Evolutionary conservation across 2,888 invertebrate species (phyloP).

Genomic region (Nemoura dubitans): DNA sequence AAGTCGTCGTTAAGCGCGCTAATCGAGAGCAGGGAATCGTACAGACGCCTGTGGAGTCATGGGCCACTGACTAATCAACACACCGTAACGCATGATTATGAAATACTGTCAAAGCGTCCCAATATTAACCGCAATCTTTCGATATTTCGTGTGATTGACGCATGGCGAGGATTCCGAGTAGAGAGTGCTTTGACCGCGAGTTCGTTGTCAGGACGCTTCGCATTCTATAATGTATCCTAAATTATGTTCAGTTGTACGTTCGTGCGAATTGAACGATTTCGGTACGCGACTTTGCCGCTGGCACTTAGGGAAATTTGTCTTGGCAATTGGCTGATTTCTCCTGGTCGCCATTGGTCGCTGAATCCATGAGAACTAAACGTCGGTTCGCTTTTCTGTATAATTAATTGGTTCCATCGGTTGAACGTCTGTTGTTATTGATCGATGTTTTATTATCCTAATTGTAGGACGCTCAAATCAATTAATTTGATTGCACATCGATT

Average conservation of each 20-base stretch:
- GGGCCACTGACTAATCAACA: not conserved
- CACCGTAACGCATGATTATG: not conserved
- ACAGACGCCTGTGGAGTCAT: not conserved
- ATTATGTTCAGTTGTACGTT: not conserved
- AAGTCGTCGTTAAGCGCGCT: not conserved
- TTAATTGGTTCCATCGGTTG: not conserved
- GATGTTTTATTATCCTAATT: not conserved
- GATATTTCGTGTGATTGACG: not conserved
- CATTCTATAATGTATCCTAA: not conserved
- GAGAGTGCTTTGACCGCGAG: not conserved
- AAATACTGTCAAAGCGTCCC: not conserved
- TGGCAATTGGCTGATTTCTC: not conserved
- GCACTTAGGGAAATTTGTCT: slow-evolving; percentile 1
- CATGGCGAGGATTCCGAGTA: not conserved
- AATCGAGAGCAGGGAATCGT: not conserved
- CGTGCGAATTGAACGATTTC: not conserved
- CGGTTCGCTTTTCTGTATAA: not conserved
- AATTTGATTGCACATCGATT: not conserved
- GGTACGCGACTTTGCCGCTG: not conserved
- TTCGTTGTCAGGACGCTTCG: not conserved
- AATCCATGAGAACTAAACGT: not conserved
- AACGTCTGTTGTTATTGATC: not conserved
- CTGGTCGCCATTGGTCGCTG: not conserved
- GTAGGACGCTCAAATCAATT: not conserved
- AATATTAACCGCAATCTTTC: not conserved